phyloP scores from a whole-genome alignment of 2,888 invertebrate genomes.

The Conops quadrifasciatus region DNA sequence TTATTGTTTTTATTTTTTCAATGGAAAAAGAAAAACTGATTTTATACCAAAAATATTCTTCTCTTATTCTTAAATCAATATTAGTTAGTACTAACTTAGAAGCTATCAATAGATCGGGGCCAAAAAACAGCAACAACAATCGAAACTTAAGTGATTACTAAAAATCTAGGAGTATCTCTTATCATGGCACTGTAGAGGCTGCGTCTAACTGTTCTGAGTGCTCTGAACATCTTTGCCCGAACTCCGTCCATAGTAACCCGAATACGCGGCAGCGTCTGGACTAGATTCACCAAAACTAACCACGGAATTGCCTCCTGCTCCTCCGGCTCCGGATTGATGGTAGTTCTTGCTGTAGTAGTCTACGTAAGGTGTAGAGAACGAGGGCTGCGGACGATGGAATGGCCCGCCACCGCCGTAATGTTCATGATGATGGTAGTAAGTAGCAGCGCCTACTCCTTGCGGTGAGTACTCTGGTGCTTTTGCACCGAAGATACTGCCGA shows the following conservation, averaged over 20 bases:
- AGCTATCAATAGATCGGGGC: no score
- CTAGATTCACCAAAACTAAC: constrained; percentile 69
- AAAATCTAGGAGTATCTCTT: background rate
- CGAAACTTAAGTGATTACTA: background rate
- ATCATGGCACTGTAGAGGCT: constrained; percentile 37
- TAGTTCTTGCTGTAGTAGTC: constrained; percentile 66
- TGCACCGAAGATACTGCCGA: constrained; percentile 56
- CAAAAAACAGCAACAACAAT: constrained; percentile 36
- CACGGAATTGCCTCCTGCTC: constrained; percentile 62
- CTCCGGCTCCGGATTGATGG: constrained; percentile 50
- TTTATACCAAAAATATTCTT: no score
- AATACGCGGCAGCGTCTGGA: constrained; percentile 70
- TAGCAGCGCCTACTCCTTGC: constrained; percentile 77
- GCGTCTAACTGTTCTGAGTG: constrained; percentile 47
- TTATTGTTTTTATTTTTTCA: no score
- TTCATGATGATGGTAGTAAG: constrained; percentile 67
- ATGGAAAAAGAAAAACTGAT: no score
- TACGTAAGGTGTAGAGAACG: constrained; percentile 61
- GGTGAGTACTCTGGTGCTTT: constrained; percentile 72
- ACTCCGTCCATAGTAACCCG: constrained; percentile 74
- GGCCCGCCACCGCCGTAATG: constrained; percentile 55
- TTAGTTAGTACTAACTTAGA: no score
- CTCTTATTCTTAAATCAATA: no score
- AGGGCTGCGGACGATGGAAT: constrained; percentile 58
- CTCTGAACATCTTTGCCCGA: constrained; percentile 66